Evolutionary conservation across 2,888 invertebrate genomes (phyloP).

Genomic region (Bombylius major): DNA sequence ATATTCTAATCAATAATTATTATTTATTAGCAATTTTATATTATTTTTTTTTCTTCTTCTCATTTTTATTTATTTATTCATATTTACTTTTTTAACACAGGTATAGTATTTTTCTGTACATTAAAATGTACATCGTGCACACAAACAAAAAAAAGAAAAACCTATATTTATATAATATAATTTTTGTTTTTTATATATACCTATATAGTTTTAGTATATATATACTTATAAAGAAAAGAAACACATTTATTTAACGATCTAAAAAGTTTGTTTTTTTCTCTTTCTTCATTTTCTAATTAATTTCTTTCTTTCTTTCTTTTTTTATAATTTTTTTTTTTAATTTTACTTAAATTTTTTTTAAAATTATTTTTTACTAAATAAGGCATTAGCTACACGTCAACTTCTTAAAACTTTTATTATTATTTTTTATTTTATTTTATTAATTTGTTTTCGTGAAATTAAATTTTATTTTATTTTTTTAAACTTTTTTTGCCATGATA

Average conservation of each 20-base stretch:
- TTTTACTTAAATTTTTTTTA: not conserved
- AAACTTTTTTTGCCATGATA: too few species aligned
- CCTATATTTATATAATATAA: not conserved
- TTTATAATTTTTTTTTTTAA: too few species aligned
- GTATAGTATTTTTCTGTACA: not conserved
- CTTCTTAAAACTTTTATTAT: constrained; percentile 14
- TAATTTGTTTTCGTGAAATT: constrained; percentile 2
- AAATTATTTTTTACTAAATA: constrained; percentile 18
- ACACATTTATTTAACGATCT: not conserved
- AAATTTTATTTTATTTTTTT: too few species aligned
- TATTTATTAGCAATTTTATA: too few species aligned
- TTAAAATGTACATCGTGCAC: not conserved
- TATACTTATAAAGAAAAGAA: not conserved
- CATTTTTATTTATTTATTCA: not conserved
- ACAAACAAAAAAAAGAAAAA: not conserved
- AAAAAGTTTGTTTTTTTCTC: not conserved
- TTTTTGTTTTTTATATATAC: too few species aligned
- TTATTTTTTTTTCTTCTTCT: not conserved
- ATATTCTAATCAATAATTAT: too few species aligned
- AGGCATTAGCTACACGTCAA: constrained; percentile 37
- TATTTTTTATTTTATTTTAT: constrained; percentile 12
- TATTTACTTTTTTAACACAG: not conserved
- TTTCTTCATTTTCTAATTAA: not conserved
- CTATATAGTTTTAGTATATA: too few species aligned
- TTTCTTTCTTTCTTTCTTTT: too few species aligned